Evolutionary conservation across 2,797 vertebrate species (phyloP).

Genomic region (Tolypeutes matacus): DNA sequence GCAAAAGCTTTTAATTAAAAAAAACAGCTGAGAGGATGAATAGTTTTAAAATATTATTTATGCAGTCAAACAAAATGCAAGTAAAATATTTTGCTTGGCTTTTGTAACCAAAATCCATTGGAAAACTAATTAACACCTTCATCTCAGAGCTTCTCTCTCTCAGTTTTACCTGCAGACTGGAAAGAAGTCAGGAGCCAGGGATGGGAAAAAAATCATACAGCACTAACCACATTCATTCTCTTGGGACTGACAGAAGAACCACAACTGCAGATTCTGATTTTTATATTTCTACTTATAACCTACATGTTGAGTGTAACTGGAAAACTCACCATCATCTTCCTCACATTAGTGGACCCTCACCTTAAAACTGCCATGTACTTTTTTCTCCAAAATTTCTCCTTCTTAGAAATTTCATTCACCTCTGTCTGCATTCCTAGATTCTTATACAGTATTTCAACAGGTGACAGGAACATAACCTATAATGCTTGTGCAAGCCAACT

Average conservation of each 20-base stretch:
- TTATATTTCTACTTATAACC: neutral
- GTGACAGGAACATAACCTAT: neutral
- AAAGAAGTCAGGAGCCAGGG: neutral
- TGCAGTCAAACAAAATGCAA: neutral
- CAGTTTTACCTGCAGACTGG: neutral
- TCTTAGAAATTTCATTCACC: constrained; percentile 33
- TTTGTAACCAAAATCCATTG: neutral
- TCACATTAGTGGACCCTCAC: constrained; percentile 37
- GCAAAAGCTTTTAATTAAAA: neutral
- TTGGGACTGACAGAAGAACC: constrained; percentile 49
- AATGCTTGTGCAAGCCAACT: neutral
- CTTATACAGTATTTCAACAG: constrained; percentile 37
- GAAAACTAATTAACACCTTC: neutral
- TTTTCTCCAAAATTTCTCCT: constrained; percentile 58
- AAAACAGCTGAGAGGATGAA: neutral
- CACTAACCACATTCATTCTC: constrained; percentile 52
- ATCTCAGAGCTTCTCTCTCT: neutral
- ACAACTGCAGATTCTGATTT: constrained; percentile 21
- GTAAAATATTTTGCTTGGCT: neutral
- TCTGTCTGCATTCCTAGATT: constrained; percentile 49
- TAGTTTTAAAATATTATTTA: neutral
- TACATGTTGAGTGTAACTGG: constrained; percentile 37
- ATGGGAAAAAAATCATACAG: constrained; percentile 24
- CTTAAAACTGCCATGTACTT: constrained; percentile 59
- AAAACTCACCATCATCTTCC: constrained; percentile 49